Conservation (phyloP, 2,888 invertebrate genomes). For the Phortica magna region DNA sequence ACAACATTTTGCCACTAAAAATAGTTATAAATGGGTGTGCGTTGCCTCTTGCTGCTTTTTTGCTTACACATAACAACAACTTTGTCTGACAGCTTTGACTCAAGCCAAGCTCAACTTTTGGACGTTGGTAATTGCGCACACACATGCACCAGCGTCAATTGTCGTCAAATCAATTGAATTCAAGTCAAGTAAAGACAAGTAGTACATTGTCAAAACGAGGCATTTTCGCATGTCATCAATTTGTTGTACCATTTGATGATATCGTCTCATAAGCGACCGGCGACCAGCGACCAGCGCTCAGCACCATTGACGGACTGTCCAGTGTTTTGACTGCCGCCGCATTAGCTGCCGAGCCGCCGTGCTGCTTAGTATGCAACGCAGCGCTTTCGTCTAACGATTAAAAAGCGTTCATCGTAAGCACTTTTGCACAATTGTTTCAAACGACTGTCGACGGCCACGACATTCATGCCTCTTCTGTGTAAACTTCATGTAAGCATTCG, state of each 20-base stretch:
- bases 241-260: slow-evolving; percentile 32
- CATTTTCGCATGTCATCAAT: slow-evolving; percentile 33
- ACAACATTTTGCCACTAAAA: not conserved
- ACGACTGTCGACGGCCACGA: not conserved
- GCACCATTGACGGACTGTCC: not conserved
- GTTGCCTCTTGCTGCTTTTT: not conserved
- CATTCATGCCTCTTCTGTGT: not conserved
- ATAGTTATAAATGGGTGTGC: slow-evolving; percentile 19
- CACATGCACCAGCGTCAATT: not conserved
- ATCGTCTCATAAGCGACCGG: not conserved
- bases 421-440: slow-evolving; percentile 34
- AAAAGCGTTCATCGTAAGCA: slow-evolving; percentile 58
- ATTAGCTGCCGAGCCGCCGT: not conserved
- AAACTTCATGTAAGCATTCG: not conserved
- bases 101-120: not conserved
- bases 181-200: slow-evolving; percentile 10
- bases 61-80: not conserved
- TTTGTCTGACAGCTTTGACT: not conserved
- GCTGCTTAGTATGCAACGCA: slow-evolving; percentile 48
- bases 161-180: not conserved
- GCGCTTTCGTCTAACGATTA: slow-evolving; percentile 53
- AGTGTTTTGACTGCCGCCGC: not conserved
- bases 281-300: not conserved
- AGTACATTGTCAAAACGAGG: not conserved
- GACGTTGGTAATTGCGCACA: not conserved